Conservation (phyloP, 2,888 invertebrate species). For the Orchestes rusci region DNA sequence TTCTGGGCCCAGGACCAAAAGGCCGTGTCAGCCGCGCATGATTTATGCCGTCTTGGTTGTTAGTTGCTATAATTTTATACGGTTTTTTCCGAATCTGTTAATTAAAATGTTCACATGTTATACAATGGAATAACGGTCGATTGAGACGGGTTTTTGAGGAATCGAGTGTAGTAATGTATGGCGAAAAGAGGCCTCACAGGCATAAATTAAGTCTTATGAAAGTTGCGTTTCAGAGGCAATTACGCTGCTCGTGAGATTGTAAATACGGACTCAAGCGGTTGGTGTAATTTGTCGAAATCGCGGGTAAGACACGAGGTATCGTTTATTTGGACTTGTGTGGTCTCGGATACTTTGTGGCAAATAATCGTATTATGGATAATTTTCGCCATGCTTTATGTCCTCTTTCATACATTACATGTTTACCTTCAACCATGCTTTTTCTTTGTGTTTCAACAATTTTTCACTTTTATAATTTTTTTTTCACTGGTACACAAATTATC, state of each 20-base stretch:
- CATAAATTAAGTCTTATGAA: conserved; percentile 23
- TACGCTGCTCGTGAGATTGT: conserved; percentile 33
- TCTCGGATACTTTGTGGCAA: conserved; percentile 13
- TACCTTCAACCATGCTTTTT: too few species aligned
- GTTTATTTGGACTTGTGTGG: conserved; percentile 32
- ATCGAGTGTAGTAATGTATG: too few species aligned
- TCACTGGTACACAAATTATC: too few species aligned
- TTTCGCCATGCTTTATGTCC: too few species aligned
- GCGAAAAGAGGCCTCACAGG: conserved; percentile 22
- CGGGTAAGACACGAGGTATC: conserved; percentile 33
- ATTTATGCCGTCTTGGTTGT: conserved; percentile 23
- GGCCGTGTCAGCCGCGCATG: conserved; percentile 18
- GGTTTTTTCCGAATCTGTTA: conserved; percentile 13
- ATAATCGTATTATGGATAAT: too few species aligned
- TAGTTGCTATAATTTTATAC: conserved; percentile 23
- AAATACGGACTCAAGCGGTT: conserved; percentile 34
- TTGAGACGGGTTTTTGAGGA: too few species aligned
- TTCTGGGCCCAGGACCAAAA: conserved; percentile 23
- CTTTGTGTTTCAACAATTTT: too few species aligned
- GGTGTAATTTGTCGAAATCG: conserved; percentile 39
- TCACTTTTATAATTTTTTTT: too few species aligned
- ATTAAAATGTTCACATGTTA: conserved; percentile 22
- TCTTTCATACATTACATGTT: too few species aligned
- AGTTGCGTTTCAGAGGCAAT: conserved; percentile 31
- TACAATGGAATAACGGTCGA: conserved; percentile 8